Base-by-base conservation (phyloP, 2,888 invertebrate species). In the Tortrix viridana region DNA sequence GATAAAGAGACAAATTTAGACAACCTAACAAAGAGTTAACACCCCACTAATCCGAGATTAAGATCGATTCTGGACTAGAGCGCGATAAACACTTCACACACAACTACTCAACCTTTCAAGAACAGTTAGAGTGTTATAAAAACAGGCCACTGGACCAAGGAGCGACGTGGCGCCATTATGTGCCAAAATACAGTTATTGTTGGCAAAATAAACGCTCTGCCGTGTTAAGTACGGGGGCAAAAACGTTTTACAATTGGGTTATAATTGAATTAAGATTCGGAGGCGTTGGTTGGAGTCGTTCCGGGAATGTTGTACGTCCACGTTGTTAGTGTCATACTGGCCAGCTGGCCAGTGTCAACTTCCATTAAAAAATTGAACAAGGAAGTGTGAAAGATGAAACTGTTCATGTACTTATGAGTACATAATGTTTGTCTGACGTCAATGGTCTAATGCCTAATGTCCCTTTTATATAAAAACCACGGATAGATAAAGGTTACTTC, bases 131-230 rank as follows among this genome's bases (percentile, higher is more conserved):
- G 74, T 71, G 76, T 73, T 67, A 72, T 19, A 63, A 80, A 86
- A 87, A 82, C 67, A 68, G 69, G 68, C 71, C 73, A 73, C 79
- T 76, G 73, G 69, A 74, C 73, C 16, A 16, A 16, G 16, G 16
- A 75, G 73, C 75, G 67, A 65, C 65, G 71, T 67, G 66, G 71
- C 69, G 70, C 69, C 68, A 74, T 80, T 76, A 75, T 83, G 72
- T 75, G 66, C 72, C 57, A 71, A 75, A 82, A 79, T 82, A 88
- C 88, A 85, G 89, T 89, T 89, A 90, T 87, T 91, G 88, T 91
- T 90, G 89, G 80, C 88, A 86, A 90, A 91, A 91, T 89, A 89
- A 82, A 75, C 69, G 76, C 72, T 82, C 89, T 90, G 87, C 88
- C 64, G 71, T 77, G 75, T 80, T 73, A 81, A 79, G 75, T 75